Evolutionary conservation across 2,797 vertebrate genomes (phyloP).

Genomic region (Pseudochirops corinnae): DNA sequence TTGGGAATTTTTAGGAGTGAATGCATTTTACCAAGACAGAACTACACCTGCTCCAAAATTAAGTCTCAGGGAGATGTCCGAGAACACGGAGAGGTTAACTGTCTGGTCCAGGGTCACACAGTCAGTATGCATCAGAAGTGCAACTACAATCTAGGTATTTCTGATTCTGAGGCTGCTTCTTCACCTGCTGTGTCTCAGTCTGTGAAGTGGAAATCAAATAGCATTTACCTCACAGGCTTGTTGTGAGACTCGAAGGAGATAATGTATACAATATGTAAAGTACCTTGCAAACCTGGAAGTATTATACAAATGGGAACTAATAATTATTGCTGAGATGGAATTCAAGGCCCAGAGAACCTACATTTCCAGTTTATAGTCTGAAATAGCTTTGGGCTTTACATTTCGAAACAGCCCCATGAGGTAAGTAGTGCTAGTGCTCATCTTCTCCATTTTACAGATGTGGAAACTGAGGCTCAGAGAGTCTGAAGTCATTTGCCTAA

Average conservation of each 20-base stretch:
- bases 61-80: neutral
- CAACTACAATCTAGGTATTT: neutral
- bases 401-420: neutral
- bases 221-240: neutral
- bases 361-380: neutral
- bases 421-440: neutral
- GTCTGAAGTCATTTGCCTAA: neutral
- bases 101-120: neutral
- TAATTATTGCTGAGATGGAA: neutral
- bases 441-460: neutral
- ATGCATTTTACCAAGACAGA: neutral
- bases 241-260: neutral
- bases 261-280: neutral
- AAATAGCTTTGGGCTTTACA: neutral
- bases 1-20: neutral
- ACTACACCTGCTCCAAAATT: neutral
- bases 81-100: neutral
- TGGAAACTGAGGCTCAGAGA: neutral
- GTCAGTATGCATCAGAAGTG: neutral
- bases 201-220: neutral
- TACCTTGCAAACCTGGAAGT: neutral
- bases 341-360: neutral
- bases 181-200: too few species aligned
- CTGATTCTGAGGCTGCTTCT: neutral
- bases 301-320: neutral